Percentiles rank a stretch among this genome's conserved stretches.
These are phyloP conservation scores for Drosophila pallidifrons DNA, from an alignment of 1,140 invertebrate species.

Conservation along the genomic window DNA sequence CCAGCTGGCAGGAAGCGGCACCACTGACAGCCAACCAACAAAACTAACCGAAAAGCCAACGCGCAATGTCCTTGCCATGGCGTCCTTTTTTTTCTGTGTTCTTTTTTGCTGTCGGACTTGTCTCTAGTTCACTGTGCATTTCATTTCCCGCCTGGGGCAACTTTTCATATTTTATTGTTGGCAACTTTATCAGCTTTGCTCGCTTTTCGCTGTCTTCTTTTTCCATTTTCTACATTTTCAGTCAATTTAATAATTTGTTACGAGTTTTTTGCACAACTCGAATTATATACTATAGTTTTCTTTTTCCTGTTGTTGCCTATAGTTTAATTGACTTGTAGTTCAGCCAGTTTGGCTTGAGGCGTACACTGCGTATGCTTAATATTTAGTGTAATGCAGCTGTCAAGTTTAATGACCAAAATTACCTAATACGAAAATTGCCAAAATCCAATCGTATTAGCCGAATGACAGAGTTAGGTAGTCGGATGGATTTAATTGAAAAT, in stretches of 20 bases:
- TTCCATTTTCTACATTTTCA: constrained; percentile 40
- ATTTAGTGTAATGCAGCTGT: neutral
- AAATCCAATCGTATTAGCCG: constrained; percentile 63
- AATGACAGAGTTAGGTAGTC: constrained; percentile 1
- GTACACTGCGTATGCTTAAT: constrained; percentile 48
- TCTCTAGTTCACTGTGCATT: constrained; percentile 42
- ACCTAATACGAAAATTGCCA: constrained; percentile 35
- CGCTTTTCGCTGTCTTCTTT: neutral
- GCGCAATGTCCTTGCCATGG: constrained; percentile 38
- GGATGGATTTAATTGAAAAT: constrained; percentile 58
- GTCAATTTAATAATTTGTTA: constrained; percentile 74
- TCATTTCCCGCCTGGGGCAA: constrained; percentile 37
- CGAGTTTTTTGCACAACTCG: constrained; percentile 29
- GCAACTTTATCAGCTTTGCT: constrained; percentile 30
- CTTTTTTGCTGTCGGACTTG: constrained; percentile 21
- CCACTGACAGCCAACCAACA: constrained; percentile 63
- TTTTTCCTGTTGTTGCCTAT: constrained; percentile 40
- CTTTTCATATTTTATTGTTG: constrained; percentile 43
- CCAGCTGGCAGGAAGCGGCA: constrained; percentile 67
- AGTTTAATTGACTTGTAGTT: constrained; percentile 34
- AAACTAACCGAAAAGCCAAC: constrained; percentile 65
- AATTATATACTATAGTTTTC: constrained; percentile 30
- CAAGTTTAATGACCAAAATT: constrained; percentile 59
- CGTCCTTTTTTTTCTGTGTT: constrained; percentile 16
- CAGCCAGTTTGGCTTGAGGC: neutral